Evolutionary conservation across 2,113 vertebrate species (phyloP), one percentile per base, ranked within the genome.

Genomic region (Podarcis raffonei): DNA sequence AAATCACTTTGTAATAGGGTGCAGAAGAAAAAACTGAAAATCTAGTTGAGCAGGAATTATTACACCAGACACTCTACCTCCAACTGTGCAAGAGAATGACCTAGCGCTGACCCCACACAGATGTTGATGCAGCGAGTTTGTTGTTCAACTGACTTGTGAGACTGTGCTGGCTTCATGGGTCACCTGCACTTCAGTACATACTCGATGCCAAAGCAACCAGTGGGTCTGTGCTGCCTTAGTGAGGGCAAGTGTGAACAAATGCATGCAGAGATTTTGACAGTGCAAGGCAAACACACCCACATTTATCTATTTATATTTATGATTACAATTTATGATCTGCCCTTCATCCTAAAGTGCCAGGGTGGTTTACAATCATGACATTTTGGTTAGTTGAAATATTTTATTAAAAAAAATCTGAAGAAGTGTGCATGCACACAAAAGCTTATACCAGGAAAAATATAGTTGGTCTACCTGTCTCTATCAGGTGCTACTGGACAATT

Each of bases 261-360:
- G 74, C 0, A 77, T 72, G 27, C 0, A 0, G 85, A 82, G 79
- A 65, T n/a, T 13, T 83, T 89, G 2, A 0, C 83, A 5, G 0
- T 89, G 1, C 65, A 30, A 66, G 4, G 0, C 0, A 0, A 72
- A 42, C 1, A 2, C 77, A 2, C 77, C n/a, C 69, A 78, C 9
- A 15, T 78, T 53, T 12, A 53, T 53, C 48, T 12, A 53, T 53
- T 53, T 48, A 48, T 11, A 48, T 48, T 48, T 53, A 53, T 11
- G 48, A 53, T 12, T 53, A 53, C 48, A 53, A 53, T 53, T 53
- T 53, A 53, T 12, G 48, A 53, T 53, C 48, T 53, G 48, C 11
- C 48, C 48, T 53, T 53, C 48, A 53, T 53, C 48, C 48, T 53
- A 53, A 53, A 11, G 9, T 53, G 48, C 48, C 48, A 53, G 48